Base-by-base conservation (phyloP, 2,888 invertebrate species). In the Apodemia zela region DNA sequence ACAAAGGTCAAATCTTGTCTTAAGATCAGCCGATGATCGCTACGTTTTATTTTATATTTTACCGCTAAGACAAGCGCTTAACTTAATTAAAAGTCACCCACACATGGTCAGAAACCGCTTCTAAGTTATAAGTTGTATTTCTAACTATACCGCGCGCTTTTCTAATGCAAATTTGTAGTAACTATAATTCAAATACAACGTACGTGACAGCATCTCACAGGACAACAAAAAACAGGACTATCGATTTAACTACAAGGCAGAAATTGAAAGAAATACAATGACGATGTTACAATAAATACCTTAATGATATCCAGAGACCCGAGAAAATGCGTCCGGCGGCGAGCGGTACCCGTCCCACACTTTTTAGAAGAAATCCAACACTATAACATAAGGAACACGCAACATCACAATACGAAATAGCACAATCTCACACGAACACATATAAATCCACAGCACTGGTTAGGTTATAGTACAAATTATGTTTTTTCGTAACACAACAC, bases 281-380 rank as follows among this genome's bases (percentile, higher is more conserved):
- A 82, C 86, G 85, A 87, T 89, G 89, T 89, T 85, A 91, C 91
- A 90, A 90, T 90, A 91, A 90, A 91, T 91, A 91, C 91, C 91
- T 90, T 90, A 90, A 90, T 91, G 91, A 89, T 91, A 91, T 90
- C 91, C 90, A 84, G 83, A 86, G 90, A 88, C 84, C 85, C 79
- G 82, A 85, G 87, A 84, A 86, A 85, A 87, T 83, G 88, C 91
- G 90, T 87, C 89, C 85, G 84, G 74, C 82, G 82, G 83, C 82
- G 82, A 81, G 81, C 83, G 80, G 79, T 76, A 82, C 84, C 84
- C 87, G 84, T 83, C 82, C 84, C 81, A 87, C 84, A 81, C 78
- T 88, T 81, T 80, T 84, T 79, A 87, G 84, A 77, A 84, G 80
- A 84, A 89, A 90, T 90, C 89, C 89, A 68, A 75, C 75, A 89